phyloP scores from a whole-genome alignment of 2,888 invertebrate species.

The Dryobota labecula region DNA sequence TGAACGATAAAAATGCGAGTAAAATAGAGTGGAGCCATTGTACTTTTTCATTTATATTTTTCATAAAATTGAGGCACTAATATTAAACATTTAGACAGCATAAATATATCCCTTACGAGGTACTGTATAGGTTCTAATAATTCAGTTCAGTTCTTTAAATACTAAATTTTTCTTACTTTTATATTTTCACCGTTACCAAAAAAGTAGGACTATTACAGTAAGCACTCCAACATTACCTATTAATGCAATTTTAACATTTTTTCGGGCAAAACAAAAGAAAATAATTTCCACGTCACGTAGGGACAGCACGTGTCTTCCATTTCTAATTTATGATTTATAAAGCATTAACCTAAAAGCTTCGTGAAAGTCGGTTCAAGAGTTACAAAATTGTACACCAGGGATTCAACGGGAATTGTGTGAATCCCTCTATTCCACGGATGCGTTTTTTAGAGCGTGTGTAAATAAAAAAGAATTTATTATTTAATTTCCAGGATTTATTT shows the following conservation, averaged over 20 bases:
- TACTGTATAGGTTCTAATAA: background rate
- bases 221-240: conserved; percentile 66
- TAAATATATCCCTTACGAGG: background rate
- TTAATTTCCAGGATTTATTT: conserved; percentile 63
- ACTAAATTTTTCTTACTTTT: conserved; percentile 21
- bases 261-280: conserved; percentile 67
- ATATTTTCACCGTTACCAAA: conserved; percentile 26
- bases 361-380: conserved; percentile 72
- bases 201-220: conserved; percentile 48
- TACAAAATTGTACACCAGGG: conserved; percentile 75
- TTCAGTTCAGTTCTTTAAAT: background rate
- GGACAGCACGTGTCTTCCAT: conserved; percentile 77
- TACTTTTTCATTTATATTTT: background rate
- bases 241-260: conserved; percentile 68
- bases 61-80: background rate
- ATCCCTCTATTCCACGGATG: conserved; percentile 62
- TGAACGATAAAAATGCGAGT: conserved; percentile 20
- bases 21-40: background rate
- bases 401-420: conserved; percentile 70
- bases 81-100: background rate
- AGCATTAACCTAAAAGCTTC: conserved; percentile 83
- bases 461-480: conserved; percentile 64
- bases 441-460: conserved; percentile 61
- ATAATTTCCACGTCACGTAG: conserved; percentile 73
- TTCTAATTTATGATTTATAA: conserved; percentile 84